Evolutionary conservation across 2,888 invertebrate species (phyloP), one percentile per base, ranked within the genome.

Genomic region (Tenthredo amoena): DNA sequence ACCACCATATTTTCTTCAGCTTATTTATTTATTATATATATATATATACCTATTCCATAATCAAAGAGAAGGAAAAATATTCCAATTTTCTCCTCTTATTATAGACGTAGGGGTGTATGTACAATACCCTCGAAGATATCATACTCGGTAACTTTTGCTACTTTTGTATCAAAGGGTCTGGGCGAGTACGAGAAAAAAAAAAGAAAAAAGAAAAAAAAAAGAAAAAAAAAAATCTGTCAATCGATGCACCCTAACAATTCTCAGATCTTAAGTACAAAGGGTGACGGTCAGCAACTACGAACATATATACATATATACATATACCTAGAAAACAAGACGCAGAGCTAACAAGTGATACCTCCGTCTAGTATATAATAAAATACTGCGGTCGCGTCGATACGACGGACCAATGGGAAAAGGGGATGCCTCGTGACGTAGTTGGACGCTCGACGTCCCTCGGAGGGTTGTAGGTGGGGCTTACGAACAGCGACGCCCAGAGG

Each of bases 381-480:
- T 92, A 92, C 88, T 91, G 90, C 89, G 89, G 87, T 87, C 87
- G 88, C 90, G 89, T 88, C 90, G 90, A 90, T 91, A 89, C 90
- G 90, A 89, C 88, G 90, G 89, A 89, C 93, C 93, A 93, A 93
- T 93, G 89, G 88, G 91, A 90, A 90, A 88, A 87, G 87, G 89
- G 89, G 89, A 89, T 87, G 90, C 88, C 88, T 86, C 88, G 92
- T 91, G 90, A 90, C 90, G 91, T 91, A 90, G 92, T 92, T 92
- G 91, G 92, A 91, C 92, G 92, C 88, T 88, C 86, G 87, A 89
- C 88, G 90, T 89, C 89, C 91, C 91, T 89, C 91, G 93, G 92
- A 90, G 92, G 92, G 91, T 87, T 88, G 92, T 92, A 92, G 93
- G 93, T 92, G 93, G 93, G 92, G 93, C 92, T 87, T 90, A 87